Base-by-base conservation (phyloP, 2,113 vertebrate species). In the Albula goreensis region DNA sequence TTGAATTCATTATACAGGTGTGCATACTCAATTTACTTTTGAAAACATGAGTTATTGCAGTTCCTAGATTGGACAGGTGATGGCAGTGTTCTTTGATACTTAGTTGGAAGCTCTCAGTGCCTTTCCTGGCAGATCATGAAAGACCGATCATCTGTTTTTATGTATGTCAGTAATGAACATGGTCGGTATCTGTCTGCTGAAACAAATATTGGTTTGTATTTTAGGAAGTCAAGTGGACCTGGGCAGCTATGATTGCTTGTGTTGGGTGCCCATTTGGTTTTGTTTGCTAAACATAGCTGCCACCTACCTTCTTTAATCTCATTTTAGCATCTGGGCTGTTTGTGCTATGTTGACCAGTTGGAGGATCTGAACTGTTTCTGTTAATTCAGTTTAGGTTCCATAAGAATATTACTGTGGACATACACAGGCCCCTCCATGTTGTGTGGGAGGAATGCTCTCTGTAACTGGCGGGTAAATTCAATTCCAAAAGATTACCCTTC, bases 241-340 rank as follows among this genome's bases (percentile, higher is more conserved):
- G 52, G 52, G 13, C 17, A 78, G 6, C 12, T 53, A 49, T 48
- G n/a, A 84, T 78, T 83, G 48, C 74, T 57, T 81, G 41, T 70
- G 52, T 83, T 83, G 77, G 48, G 7, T 48, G 31, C 78, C 22
- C n/a, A 48, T 80, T 83, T 66, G 49, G 74, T 88, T 84, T 50
- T 57, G 5, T 85, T 82, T 66, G 50, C 86, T 89, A 88, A 89
- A 87, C 66, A 88, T 86, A 88, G 87, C 52, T 49, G 41, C 86
- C 52, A 56, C 84, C 87, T 31, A 83, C 78, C 31, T 49, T 85
- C 70, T n/a, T 83, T 83, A n/a, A 50, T 81, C 12, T 22, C 56
- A 81, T 85, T 80, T n/a, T 83, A 82, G 80, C 79, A 86, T 84
- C 85, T 88, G 89, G 15, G 19, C 56, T 74, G 50, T 85, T 57